phyloP scores from a whole-genome alignment of 1,140 invertebrate genomes.

The Polypedilum vanderplanki region DNA sequence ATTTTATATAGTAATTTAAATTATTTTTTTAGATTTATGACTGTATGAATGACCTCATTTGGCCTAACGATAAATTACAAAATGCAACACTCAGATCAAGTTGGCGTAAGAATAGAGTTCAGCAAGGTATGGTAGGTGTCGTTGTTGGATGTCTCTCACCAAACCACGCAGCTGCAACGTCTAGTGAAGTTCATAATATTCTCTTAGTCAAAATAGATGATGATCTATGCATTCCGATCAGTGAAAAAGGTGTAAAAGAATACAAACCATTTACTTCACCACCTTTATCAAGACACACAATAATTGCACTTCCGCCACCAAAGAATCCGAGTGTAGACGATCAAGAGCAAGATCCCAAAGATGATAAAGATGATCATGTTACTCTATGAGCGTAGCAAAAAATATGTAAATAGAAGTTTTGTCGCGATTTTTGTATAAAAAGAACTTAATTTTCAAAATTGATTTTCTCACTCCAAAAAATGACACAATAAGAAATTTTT shows the following conservation, averaged over 20 bases:
- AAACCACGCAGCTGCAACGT: constrained; percentile 70
- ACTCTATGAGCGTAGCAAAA: background rate
- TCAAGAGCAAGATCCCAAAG: constrained; percentile 4
- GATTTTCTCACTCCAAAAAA: too few species aligned
- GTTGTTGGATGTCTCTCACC: constrained; percentile 89
- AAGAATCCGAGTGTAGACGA: background rate
- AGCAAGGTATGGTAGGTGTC: constrained; percentile 84
- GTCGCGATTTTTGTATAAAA: background rate
- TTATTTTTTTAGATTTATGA: constrained; percentile 59
- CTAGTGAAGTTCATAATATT: constrained; percentile 82
- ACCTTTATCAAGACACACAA: background rate
- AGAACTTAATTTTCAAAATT: background rate
- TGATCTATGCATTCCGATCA: constrained; percentile 79
- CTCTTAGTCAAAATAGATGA: constrained; percentile 91
- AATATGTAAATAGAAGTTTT: background rate
- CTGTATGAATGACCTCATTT: constrained; percentile 86
- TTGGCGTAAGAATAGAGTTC: constrained; percentile 80
- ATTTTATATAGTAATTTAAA: background rate
- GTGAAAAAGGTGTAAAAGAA: constrained; percentile 77
- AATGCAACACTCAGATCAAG: constrained; percentile 72
- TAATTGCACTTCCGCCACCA: background rate
- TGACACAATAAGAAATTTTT: too few species aligned
- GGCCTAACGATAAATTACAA: constrained; percentile 84
- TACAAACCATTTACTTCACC: constrained; percentile 37
- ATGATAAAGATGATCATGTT: background rate